Evolutionary conservation across 2,797 vertebrate genomes (phyloP).

Genomic region (Uromys caudimaculatus): DNA sequence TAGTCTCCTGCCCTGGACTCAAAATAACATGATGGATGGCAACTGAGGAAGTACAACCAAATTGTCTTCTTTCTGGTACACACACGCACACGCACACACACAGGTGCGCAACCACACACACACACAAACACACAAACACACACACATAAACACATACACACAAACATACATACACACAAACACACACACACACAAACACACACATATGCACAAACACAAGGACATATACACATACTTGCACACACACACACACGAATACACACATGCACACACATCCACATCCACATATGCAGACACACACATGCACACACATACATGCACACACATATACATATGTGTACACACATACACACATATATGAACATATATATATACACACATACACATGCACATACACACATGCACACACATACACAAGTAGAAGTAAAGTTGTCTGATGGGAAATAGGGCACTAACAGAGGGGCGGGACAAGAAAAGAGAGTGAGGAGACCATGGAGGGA

Average conservation of each 20-base stretch:
- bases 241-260: neutral
- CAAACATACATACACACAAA: too few relatives aligned
- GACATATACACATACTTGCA: too few relatives aligned
- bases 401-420: neutral
- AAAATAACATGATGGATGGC: neutral
- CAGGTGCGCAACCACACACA: rapidly evolving
- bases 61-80: neutral
- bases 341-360: neutral
- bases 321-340: neutral
- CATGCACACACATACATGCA: neutral
- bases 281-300: too few relatives aligned
- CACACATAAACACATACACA: neutral
- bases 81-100: neutral
- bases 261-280: neutral
- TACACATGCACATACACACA: neutral
- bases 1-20: neutral
- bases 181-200: too few relatives aligned
- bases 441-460: neutral
- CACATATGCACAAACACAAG: too few relatives aligned
- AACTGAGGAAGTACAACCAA: neutral
- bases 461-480: neutral
- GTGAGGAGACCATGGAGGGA: neutral
- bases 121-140: too few relatives aligned
- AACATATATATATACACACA: too few relatives aligned
- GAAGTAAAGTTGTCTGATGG: neutral